Base-by-base conservation (phyloP, 2,888 invertebrate species). In the Melinaea menophilus region DNA sequence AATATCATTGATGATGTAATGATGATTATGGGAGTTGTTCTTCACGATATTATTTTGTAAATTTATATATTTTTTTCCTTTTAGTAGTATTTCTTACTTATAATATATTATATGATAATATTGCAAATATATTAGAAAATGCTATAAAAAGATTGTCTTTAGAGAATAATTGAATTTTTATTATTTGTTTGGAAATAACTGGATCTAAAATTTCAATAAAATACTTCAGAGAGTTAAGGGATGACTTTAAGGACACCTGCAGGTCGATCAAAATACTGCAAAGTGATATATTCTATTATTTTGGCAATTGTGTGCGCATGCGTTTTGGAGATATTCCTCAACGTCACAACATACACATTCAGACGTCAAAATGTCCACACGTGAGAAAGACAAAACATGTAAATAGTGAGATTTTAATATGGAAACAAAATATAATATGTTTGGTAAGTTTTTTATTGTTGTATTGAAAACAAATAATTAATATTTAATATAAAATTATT, bases 181-280 rank as follows among this genome's bases (percentile, higher is more conserved):
- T 22, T 0, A 22, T 1, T 22, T 22, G 22, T 22, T 22, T 22
- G 22, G 22, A 22, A 0, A 2, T 7, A 37, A 37, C 7, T 37
- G 37, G 4, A 37, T 4, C 4, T 2, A 7, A 5, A 37, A 37
- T 37, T 2, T 4, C 7, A 37, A 37, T 37, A 37, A 5, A 37
- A 37, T 4, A 7, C 22, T 48, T 13, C 7, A 48, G 48, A 5
- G 7, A 22, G 13, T 7, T 51, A 11, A 51, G 7, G 5, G 7
- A 31, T 11, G 22, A 9, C 5, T 5, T 51, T 51, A 51, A 51
- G 48, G 13, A 13, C 9, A 51, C 9, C 41, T 54, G 56, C 34
- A 81, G 77, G 85, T 86, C 85, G 84, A 87, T 85, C 81, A 81
- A 82, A 85, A 82, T 71, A 81, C 71, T 86, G 86, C 85, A 86